Evolutionary conservation across 2,797 vertebrate genomes (phyloP).

Genomic region (Poliocrania exsul): DNA sequence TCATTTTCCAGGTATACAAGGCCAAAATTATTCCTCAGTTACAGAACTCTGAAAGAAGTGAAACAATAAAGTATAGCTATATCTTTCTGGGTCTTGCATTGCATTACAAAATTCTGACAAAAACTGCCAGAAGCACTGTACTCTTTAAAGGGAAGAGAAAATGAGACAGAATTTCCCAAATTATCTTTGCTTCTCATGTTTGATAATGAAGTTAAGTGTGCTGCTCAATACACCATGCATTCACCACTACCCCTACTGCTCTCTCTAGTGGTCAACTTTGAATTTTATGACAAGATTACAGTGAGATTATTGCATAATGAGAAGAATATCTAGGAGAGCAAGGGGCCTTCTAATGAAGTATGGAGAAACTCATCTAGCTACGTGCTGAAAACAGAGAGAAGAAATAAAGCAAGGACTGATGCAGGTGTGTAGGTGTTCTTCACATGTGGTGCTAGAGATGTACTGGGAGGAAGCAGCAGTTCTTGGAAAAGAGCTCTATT

Average conservation of each 20-base stretch:
- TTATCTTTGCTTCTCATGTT: not conserved
- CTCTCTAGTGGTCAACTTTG: not conserved
- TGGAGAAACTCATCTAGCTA: not conserved
- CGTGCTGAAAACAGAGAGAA: not conserved
- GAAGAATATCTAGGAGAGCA: not conserved
- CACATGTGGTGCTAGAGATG: not conserved
- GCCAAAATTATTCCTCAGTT: not conserved
- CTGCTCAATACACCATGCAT: not conserved
- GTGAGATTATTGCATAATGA: not conserved
- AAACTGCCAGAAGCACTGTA: not conserved
- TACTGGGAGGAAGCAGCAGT: not conserved
- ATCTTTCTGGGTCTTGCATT: not conserved
- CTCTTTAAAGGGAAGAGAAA: not conserved
- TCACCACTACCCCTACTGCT: not conserved
- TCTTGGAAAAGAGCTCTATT: not conserved
- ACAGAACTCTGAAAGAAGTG: not conserved
- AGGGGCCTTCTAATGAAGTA: not conserved
- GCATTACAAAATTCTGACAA: not conserved
- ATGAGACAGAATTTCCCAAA: not conserved
- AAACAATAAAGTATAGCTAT: not conserved
- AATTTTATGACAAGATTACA: not conserved
- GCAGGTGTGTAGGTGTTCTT: not conserved
- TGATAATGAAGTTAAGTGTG: not conserved
- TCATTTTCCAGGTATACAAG: not conserved
- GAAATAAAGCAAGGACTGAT: not conserved